Evolutionary conservation across 2,113 vertebrate genomes (phyloP), one percentile per base, ranked within the genome.

Genomic region (Candoia aspera): DNA sequence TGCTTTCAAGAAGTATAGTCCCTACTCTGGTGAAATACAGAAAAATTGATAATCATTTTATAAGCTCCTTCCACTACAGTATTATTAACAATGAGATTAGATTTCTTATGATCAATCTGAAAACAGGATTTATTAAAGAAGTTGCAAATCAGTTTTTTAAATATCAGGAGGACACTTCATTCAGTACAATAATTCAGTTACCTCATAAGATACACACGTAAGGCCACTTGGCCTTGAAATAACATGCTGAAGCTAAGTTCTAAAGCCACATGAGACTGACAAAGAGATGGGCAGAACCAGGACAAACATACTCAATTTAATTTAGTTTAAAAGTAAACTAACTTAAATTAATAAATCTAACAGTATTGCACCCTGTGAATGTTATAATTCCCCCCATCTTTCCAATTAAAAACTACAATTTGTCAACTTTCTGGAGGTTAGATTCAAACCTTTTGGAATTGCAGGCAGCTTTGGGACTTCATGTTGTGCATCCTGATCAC

Each of bases 91-190:
- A 33, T 57, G 46, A 54, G 29, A 86, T 57, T 24, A 73, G 86
- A 85, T 57, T 64, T 85, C 73, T 91, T 86, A 89, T 46, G 55
- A 2, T n/a, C 37, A 68, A 86, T 84, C 29, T 12, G 29, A 87
- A 93, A 90, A 87, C 60, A 19, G 87, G 59, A 73, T 86, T 89
- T 85, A 86, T 86, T 33, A 58, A 21, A 89, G 73, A 46, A 68
- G 12, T 29, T 23, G 12, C 6, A 58, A 68, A 91, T 53, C 84
- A 46, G 85, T 19, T 46, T 57, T 49, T 46, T 68, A 12, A 91
- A n/a, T 85, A 58, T 58, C 49, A n/a, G 53, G 42, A 49, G 21
- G 64, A 53, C 64, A 64, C 15, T 84, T 58, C 46, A 26, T 24
- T 84, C 46, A 84, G 13, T 23, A 12, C 29, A 91, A 4, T 53